A percentile compares a stretch with the other conserved stretches of the same genome.
Evolutionary conservation across 2,113 vertebrate genomes (phyloP).

Genomic region (Odocoileus hemionus): DNA sequence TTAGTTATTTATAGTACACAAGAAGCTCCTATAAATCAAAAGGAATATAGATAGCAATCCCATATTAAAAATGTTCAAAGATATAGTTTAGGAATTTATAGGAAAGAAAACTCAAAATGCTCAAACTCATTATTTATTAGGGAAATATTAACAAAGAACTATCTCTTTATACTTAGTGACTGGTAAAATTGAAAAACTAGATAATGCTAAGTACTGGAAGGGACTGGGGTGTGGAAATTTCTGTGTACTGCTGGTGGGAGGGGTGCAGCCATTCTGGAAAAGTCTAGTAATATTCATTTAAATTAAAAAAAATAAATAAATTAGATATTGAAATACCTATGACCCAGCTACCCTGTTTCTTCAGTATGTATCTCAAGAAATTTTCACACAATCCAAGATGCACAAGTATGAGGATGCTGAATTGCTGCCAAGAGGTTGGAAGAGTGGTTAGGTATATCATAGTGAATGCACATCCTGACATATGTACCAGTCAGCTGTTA

Average conservation of each 20-base stretch:
- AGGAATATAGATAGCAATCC: background rate
- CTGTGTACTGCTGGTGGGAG: background rate
- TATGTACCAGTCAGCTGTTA: background rate
- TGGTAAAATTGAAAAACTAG: slow-evolving; percentile 2
- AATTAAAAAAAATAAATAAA: background rate
- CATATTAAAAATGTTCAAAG: slow-evolving; percentile 29
- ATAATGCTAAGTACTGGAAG: background rate
- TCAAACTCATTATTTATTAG: slow-evolving; percentile 24
- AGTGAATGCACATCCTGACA: rapidly evolving
- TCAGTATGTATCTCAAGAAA: background rate
- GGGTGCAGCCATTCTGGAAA: background rate
- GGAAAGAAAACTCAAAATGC: slow-evolving; percentile 18
- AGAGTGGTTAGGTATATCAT: background rate
- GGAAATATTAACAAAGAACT: background rate
- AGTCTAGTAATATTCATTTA: background rate
- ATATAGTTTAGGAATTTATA: background rate
- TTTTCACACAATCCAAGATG: background rate
- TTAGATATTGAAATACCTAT: background rate
- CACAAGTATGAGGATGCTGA: background rate
- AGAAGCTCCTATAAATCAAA: background rate
- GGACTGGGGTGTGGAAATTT: background rate
- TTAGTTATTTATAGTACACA: slow-evolving; percentile 10
- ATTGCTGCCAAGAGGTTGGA: background rate
- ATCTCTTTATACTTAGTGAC: background rate
- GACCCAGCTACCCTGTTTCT: background rate